Evolutionary conservation across 2,888 invertebrate genomes (phyloP).

Genomic region (Polydesmus complanatus): DNA sequence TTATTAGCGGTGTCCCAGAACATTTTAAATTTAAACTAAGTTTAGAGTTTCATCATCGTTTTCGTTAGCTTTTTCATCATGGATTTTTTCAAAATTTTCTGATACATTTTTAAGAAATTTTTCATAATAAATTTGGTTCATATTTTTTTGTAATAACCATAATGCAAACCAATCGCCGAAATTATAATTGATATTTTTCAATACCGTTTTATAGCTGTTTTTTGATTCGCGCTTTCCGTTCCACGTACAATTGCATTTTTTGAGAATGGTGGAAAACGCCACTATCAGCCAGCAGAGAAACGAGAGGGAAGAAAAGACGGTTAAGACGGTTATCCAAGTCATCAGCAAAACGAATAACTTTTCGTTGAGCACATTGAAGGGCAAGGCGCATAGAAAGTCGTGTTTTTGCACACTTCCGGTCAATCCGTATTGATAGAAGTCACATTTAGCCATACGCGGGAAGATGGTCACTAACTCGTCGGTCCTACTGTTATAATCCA

Average conservation of each 20-base stretch:
- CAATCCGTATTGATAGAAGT: background rate
- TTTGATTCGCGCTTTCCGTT: too few relatives aligned
- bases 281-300: background rate
- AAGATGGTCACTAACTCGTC: background rate
- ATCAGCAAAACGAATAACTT: background rate
- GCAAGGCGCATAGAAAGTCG: background rate
- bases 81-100: too few relatives aligned
- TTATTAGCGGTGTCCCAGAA: too few relatives aligned
- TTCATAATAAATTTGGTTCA: background rate
- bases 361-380: background rate
- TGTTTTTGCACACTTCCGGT: background rate
- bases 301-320: background rate
- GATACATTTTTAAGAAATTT: too few relatives aligned
- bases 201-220: background rate
- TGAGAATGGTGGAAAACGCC: background rate
- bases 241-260: too few relatives aligned
- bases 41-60: too few relatives aligned
- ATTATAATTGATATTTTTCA: background rate
- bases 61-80: too few relatives aligned
- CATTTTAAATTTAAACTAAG: too few relatives aligned
- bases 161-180: background rate
- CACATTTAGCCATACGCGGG: background rate
- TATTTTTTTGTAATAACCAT: background rate
- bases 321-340: background rate
- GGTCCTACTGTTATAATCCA: background rate